phyloP scores from a whole-genome alignment of 2,797 vertebrate species.

The Gymnoscopelus microlampas region DNA sequence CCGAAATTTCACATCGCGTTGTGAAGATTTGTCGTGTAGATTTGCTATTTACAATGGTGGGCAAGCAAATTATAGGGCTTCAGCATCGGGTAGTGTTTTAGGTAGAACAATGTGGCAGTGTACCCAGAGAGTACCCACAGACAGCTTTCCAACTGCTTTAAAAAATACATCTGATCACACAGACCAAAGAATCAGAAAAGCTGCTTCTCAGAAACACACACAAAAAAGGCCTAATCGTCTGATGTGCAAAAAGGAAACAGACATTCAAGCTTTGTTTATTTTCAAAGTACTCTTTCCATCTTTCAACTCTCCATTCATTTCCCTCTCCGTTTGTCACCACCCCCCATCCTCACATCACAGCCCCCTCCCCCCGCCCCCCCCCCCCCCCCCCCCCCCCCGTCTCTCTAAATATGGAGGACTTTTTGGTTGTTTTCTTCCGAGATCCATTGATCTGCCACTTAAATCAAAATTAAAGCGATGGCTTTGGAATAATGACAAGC shows the following conservation, averaged over 20 bases:
- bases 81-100: too few relatives aligned
- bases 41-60: too few relatives aligned
- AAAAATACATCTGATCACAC: slow-evolving; percentile 3
- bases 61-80: too few relatives aligned
- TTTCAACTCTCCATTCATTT: slow-evolving; percentile 16
- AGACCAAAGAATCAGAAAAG: slow-evolving; percentile 30
- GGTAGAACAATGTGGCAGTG: slow-evolving; percentile 4
- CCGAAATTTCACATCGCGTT: too few relatives aligned
- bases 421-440: slow-evolving; percentile 17
- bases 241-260: background rate
- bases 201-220: slow-evolving; percentile 13
- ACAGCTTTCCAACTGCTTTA: slow-evolving; percentile 16
- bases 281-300: slow-evolving; percentile 14
- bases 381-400: slow-evolving; percentile 5
- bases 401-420: background rate
- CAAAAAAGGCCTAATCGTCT: background rate
- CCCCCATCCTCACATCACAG: background rate
- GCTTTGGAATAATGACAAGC: slow-evolving; percentile 60
- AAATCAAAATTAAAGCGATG: slow-evolving; percentile 64
- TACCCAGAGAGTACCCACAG: slow-evolving; percentile 10
- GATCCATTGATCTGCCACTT: slow-evolving; percentile 64
- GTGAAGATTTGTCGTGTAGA: too few relatives aligned
- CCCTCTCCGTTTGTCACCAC: background rate
- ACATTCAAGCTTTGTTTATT: background rate
- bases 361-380: background rate